Conservation (phyloP, 2,113 vertebrate genomes). For the Notothenia rossii region DNA sequence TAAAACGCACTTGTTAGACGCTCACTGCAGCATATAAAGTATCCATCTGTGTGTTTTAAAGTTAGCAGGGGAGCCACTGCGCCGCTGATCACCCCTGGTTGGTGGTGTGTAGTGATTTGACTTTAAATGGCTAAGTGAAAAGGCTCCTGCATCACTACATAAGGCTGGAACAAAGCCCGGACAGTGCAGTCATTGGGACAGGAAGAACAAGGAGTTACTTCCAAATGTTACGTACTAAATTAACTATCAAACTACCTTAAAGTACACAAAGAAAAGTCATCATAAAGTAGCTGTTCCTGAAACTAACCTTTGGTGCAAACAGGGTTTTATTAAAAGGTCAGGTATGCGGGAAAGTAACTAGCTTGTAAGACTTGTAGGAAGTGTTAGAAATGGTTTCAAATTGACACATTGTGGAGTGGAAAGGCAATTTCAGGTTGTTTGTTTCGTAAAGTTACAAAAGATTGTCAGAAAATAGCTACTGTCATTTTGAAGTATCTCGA, state of each 20-base stretch:
- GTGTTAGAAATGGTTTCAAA: no score
- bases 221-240: conserved; percentile 4
- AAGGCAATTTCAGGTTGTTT: no score
- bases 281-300: not conserved
- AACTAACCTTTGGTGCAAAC: not conserved
- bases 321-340: no score
- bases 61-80: conserved; percentile 17
- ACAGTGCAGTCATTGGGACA: not conserved
- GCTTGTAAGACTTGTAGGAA: no score
- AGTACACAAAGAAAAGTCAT: conserved; percentile 18
- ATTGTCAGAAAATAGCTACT: no score
- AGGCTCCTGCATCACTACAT: not conserved
- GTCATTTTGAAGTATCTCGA: not conserved
- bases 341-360: no score
- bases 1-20: conserved; percentile 55
- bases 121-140: conserved; percentile 43
- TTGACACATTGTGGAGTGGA: no score
- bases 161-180: not conserved
- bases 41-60: conserved; percentile 52
- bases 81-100: conserved; percentile 21
- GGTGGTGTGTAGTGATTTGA: conserved; percentile 12
- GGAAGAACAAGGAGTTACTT: not conserved
- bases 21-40: conserved; percentile 33
- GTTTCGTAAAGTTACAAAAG: no score
- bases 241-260: conserved; percentile 11